Base-by-base conservation (phyloP, 2,113 vertebrate species). In the Cynoglossus semilaevis region DNA sequence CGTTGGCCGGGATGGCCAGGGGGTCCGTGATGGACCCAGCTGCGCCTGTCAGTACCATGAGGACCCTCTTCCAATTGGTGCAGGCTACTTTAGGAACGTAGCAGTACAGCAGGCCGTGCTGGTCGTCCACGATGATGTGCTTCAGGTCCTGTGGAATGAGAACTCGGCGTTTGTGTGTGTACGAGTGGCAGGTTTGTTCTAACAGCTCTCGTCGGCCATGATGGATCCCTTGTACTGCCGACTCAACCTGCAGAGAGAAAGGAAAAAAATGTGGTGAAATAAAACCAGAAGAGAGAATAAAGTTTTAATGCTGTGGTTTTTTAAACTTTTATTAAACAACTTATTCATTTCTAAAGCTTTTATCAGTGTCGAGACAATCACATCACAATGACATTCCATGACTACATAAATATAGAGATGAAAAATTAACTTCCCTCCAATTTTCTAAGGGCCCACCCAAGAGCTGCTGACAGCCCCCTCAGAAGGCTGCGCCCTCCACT, bases 51-150 rank as follows among this genome's bases (percentile, higher is more conserved):
- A 97, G 88, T 11, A 94, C 93, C 92, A 96, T 95, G 82, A 98
- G 90, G 38, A 96, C 93, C 1, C 96, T 87, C 85, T 98, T 97
- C 96, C 96, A 98, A 90, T 96, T 96, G 76, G 94, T 97, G 83
- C 95, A 96, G 53, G 95, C 95, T 78, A 95, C 95, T 76, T 97
- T 97, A 71, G 95, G 95, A 46, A 98, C 94, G 0, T 96, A 97
- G 86, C 95, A 97, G 85, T 98, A 98, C 5, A 98, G 92, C 58
- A 98, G 67, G 52, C 92, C 90, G 0, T 95, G 94, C 0, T 85
- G 71, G 66, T 96, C 95, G 0, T 98, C 95, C 56, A 97, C 95
- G 6, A 98, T 89, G 69, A 98, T 75, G 56, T 98, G 95, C 55
- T 92, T 93, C 72, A 98, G 79, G 86, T 97, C 95, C 14, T 93